phyloP scores from a whole-genome alignment of 1,140 invertebrate species.

The Calosoma granatense region DNA sequence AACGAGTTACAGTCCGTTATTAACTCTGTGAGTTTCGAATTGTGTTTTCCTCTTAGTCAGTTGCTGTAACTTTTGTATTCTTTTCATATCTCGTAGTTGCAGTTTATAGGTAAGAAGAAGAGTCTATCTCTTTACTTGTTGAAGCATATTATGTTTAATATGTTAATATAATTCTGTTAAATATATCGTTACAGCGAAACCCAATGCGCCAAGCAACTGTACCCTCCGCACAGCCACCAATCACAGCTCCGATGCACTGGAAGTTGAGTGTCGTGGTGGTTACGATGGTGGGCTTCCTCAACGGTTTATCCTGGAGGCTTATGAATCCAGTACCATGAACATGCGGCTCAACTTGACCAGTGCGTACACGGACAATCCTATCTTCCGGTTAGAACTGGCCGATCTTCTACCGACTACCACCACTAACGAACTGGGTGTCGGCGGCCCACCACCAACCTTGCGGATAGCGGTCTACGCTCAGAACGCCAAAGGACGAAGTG shows the following conservation, averaged over 20 bases:
- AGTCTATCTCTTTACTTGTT: too few species aligned
- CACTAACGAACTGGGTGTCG: slow-evolving; percentile 11
- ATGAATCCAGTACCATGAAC: slow-evolving; percentile 57
- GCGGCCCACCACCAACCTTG: slow-evolving; percentile 42
- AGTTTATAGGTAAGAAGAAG: too few species aligned
- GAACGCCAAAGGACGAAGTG: slow-evolving; percentile 79
- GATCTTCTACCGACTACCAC: slow-evolving; percentile 45
- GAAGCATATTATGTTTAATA: too few species aligned
- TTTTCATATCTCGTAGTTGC: background rate
- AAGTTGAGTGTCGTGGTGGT: slow-evolving; percentile 63
- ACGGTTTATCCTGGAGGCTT: slow-evolving; percentile 69
- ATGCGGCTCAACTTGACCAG: slow-evolving; percentile 58
- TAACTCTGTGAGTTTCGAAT: too few species aligned
- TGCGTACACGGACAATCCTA: slow-evolving; percentile 40
- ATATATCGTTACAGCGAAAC: slow-evolving; percentile 62
- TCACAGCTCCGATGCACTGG: slow-evolving; percentile 54
- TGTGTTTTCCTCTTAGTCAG: too few species aligned
- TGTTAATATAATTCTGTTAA: too few species aligned
- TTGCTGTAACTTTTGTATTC: too few species aligned
- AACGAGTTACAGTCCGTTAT: too few species aligned
- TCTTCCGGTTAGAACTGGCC: slow-evolving; percentile 57
- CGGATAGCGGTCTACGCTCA: slow-evolving; percentile 71
- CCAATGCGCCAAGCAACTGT: slow-evolving; percentile 72
- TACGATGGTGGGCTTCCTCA: slow-evolving; percentile 80
- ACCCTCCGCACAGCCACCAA: slow-evolving; percentile 61